Evolutionary conservation across 2,888 invertebrate species (phyloP), one percentile per base, ranked within the genome.

Genomic region (Noctuana brunneofusca): DNA sequence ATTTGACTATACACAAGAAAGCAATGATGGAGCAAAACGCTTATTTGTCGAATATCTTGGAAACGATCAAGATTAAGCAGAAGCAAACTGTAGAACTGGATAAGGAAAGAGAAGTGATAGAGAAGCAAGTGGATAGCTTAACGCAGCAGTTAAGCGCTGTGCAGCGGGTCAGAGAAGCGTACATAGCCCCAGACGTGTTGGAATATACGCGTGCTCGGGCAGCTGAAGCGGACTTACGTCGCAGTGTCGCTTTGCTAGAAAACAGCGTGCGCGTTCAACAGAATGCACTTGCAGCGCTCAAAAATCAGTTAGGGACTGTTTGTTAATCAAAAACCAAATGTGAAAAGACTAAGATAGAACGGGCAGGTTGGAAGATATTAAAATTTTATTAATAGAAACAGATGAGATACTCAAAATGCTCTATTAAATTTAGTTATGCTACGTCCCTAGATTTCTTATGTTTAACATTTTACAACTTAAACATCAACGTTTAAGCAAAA

Each of bases 191-290:
- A 0, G 92, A 93, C 63, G 77, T 93, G 1, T 86, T 94, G 85
- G 93, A 93, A 0, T 94, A 93, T 38, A 92, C 94, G 0, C 77
- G 79, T 35, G 80, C 92, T 0, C 93, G 93, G 69, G 83, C 87
- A 0, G 89, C 93, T 64, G 71, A 92, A 0, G 75, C 84, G 0
- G 92, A 92, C 41, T 75, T 93, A 66, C 87, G 85, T 49, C 83
- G 86, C 48, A 75, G 76, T 3, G 78, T 90, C 16, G 89, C 87
- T 46, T 67, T 83, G 41, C 71, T 87, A 49, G 81, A 86, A 4
- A 89, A 86, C 52, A 74, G 88, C 30, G 69, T 73, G 0, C 86
- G 78, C 32, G 82, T 91, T 38, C 85, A 89, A 43, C 82, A 86
- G 48, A 88, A 88, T 2, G 85, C 90, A 0, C 66, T 90, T 20